These are phyloP conservation scores for Ancistrus triradiatus DNA, from an alignment of 2,113 vertebrate species.

Conservation along the genomic window DNA sequence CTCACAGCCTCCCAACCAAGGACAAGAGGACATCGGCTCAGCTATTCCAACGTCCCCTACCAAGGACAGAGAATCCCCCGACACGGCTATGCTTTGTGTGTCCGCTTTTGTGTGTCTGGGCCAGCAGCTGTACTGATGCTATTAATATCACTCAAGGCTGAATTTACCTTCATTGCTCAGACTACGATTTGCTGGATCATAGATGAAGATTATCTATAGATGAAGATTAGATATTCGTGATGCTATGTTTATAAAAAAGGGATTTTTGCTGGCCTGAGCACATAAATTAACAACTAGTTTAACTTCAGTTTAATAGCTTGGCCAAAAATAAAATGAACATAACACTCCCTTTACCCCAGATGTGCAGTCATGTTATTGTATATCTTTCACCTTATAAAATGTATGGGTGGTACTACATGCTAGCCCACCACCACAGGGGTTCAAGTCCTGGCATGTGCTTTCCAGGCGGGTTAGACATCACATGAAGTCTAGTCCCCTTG, in stretches of 20 bases:
- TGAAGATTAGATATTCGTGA: conserved; percentile 8
- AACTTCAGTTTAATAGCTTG: no score
- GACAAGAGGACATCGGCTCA: conserved; percentile 23
- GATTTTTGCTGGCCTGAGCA: not conserved
- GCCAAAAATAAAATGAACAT: no score
- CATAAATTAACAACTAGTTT: no score
- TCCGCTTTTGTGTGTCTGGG: not conserved
- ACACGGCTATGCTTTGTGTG: conserved; percentile 4
- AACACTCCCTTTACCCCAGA: no score
- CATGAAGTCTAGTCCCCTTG: no score
- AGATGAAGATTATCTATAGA: conserved; percentile 8
- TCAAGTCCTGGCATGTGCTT: no score
- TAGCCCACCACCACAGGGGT: no score
- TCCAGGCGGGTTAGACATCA: no score
- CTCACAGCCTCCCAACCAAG: conserved; percentile 5
- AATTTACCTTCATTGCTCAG: conserved; percentile 7
- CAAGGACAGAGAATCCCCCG: conserved; percentile 32
- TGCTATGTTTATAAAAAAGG: conserved; percentile 15
- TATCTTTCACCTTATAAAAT: no score
- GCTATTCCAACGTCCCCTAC: conserved; percentile 8
- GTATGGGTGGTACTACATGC: no score
- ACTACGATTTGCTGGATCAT: not conserved
- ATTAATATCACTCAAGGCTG: conserved; percentile 17
- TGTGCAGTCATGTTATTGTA: no score
- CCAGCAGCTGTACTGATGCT: conserved; percentile 23